Evolutionary conservation across 2,888 invertebrate genomes (phyloP), one percentile per base, ranked within the genome.

Genomic region (Notocelia uddmanniana): DNA sequence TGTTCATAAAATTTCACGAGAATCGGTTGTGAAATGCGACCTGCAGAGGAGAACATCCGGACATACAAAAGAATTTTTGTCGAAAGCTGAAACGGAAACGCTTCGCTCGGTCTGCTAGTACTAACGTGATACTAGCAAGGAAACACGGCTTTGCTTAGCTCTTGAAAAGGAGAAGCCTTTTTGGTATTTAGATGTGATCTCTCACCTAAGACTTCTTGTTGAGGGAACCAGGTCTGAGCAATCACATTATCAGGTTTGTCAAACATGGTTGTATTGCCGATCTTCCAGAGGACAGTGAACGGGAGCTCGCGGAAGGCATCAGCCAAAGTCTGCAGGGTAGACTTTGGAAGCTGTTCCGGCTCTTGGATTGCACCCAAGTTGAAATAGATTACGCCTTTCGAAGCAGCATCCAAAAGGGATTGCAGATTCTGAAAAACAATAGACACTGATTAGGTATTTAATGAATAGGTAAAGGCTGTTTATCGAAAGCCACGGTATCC

Each of bases 131-230:
- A 37, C 9, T 37, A 6, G 45, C n/a, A n/a, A 6, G 6, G 45
- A 45, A 45, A 45, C 5, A n/a, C n/a, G n/a, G 13, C 41, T 1
- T 41, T 0, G 15, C 41, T 41, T 41, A 41, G 5, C 41, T 41
- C 15, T n/a, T 6, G 6, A 13, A n/a, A 8, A 6, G n/a, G 8
- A 31, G 5, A n/a, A n/a, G 5, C n/a, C 8, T 41, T 15, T 3
- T n/a, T n/a, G 45, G 15, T n/a, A 8, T n/a, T n/a, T 6, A n/a
- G n/a, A 8, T 41, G 15, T 26, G 2, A 18, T 31, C 13, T n/a
- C 76, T 76, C 81, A 94, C 95, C 94, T 72, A 95, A 84, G 73
- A 95, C 74, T 80, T 94, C 92, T 77, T 94, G 93, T 75, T 95
- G 95, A 0, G 95, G 94, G 69, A 94, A 89, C 95, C 95, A 95